Percentiles rank a stretch among this genome's conserved stretches.
Evolutionary conservation across 2,888 invertebrate genomes (phyloP).

Genomic region (Leptinotarsa juncta): DNA sequence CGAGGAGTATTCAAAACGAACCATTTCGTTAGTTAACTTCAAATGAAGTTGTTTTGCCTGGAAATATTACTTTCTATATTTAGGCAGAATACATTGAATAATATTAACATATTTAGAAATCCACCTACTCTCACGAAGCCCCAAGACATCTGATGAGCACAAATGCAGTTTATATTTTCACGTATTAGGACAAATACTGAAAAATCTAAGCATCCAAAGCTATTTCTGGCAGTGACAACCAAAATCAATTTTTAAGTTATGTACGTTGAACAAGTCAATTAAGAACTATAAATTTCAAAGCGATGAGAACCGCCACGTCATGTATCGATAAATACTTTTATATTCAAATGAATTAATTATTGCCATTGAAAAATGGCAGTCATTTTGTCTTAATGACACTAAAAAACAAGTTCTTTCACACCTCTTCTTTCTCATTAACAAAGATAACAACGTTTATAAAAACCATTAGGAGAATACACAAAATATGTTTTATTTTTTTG

Average conservation of each 20-base stretch:
- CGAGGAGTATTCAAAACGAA: too few species aligned
- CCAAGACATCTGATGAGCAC: too few species aligned
- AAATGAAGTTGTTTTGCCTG: too few species aligned
- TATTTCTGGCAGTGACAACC: not conserved
- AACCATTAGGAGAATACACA: slow-evolving; percentile 52
- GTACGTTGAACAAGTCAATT: slow-evolving; percentile 52
- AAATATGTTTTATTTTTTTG: slow-evolving; percentile 47
- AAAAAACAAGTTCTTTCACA: slow-evolving; percentile 59
- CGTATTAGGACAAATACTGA: not conserved
- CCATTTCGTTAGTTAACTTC: too few species aligned
- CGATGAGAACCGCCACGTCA: slow-evolving; percentile 49
- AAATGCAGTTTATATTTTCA: too few species aligned
- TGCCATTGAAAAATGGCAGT: slow-evolving; percentile 58
- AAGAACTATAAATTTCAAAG: slow-evolving; percentile 51
- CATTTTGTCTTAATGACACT: slow-evolving; percentile 56
- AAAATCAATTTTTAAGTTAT: slow-evolving; percentile 43
- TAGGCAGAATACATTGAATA: too few species aligned
- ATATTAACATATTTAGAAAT: too few species aligned
- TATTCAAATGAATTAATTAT: slow-evolving; percentile 61
- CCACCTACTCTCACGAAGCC: too few species aligned
- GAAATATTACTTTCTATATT: too few species aligned
- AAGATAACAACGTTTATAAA: slow-evolving; percentile 50
- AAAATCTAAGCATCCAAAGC: not conserved
- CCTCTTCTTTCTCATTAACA: slow-evolving; percentile 54
- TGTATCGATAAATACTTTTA: slow-evolving; percentile 59